A percentile compares a stretch with the other conserved stretches of the same genome.
Conservation (phyloP, 2,797 vertebrate genomes). For the Eulemur coronatus region DNA sequence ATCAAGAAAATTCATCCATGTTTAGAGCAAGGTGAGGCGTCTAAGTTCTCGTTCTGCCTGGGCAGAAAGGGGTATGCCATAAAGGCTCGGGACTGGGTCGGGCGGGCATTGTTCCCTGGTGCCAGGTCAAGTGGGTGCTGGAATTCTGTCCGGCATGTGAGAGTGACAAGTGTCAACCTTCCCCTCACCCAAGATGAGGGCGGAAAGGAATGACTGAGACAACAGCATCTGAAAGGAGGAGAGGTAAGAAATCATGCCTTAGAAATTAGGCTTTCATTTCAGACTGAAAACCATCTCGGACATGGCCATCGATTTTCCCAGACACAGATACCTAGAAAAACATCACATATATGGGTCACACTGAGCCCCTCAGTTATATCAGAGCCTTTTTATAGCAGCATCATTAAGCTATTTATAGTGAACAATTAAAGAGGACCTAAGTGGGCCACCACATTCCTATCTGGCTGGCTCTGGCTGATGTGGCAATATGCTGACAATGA, state of each 20-base stretch:
- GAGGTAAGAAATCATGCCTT: neutral
- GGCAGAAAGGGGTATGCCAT: neutral
- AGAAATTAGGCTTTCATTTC: neutral
- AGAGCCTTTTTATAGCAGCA: slow-evolving; percentile 47
- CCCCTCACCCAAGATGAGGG: neutral
- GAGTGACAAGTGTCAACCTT: neutral
- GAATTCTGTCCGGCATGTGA: neutral
- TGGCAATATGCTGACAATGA: neutral
- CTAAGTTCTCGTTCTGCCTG: neutral
- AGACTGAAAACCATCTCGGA: neutral
- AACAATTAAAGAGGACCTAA: slow-evolving; percentile 70
- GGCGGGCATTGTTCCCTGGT: too few species aligned
- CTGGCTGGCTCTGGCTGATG: neutral
- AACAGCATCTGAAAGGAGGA: neutral
- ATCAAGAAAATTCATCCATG: neutral
- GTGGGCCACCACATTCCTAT: slow-evolving; percentile 49
- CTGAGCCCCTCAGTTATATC: neutral
- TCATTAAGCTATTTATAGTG: slow-evolving; percentile 70
- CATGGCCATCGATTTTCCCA: neutral
- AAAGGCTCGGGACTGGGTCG: neutral
- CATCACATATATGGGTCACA: slow-evolving; percentile 54
- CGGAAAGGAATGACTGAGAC: neutral
- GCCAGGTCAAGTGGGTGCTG: neutral
- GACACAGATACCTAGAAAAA: slow-evolving; percentile 32
- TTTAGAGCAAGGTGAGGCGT: neutral